Base-by-base conservation (phyloP, 2,888 invertebrate species). In the Diplazon laetatorius region DNA sequence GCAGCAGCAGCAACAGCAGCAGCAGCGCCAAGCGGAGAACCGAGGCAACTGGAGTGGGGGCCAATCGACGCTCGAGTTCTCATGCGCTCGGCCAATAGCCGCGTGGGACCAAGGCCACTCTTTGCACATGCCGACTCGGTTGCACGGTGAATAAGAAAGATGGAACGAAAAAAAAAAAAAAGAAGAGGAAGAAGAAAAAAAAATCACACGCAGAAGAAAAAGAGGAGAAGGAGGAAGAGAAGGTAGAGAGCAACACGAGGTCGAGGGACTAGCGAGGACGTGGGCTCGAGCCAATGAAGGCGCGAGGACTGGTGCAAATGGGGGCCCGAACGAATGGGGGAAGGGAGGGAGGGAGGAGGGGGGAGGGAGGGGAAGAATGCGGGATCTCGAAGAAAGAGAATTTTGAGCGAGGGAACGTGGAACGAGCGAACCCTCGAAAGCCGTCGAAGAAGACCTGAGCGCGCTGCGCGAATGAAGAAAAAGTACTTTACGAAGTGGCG, bases 61-160 rank as follows among this genome's bases (percentile, higher is more conserved):
- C 84, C 80, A 84, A 84, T 85, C 83, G 79, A 73, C 72, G 57
- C 68, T 77, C 82, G 80, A 84, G 83, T 86, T 87, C 85, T 83
- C 86, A 74, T 84, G 84, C 82, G 80, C 83, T 83, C 87, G 87
- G 87, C 89, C 89, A 89, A 89, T 89, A 87, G 86, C 88, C 86
- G 88, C 87, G 86, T 87, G 87, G 87, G 86, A 89, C 88, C 89
- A 89, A 90, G 90, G 90, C 85, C 88, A 85, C 63, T 52, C 69
- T 81, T 85, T 86, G 87, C 87, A 87, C 85, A 85, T 86, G 84
- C 80, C 81, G 77, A 59, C 68, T 62, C 63, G 66, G 75, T 71
- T 78, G 80, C 75, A 80, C 75, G 52, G 57, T 63, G 63, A 76
- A 62, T 63, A 65, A 74, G 55, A 57, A 69, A 62, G 37, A 66